These are phyloP conservation scores for Gephyroberyx darwinii DNA, from an alignment of 2,797 vertebrate species.

Conservation along the genomic window DNA sequence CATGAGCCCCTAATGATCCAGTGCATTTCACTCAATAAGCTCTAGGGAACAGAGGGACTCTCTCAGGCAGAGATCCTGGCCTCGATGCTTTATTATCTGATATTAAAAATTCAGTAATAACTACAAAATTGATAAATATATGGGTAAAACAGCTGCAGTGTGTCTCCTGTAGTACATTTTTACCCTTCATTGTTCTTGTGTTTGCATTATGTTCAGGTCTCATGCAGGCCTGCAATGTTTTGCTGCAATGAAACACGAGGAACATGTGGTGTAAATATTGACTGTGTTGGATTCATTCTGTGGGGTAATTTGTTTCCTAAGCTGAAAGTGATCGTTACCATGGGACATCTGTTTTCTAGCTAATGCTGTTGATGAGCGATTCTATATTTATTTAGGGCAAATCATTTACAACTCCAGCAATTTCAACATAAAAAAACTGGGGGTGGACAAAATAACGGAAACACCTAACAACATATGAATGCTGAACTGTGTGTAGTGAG, in stretches of 20 bases:
- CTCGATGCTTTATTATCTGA: constrained; percentile 50
- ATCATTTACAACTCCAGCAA: neutral
- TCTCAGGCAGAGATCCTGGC: constrained; percentile 33
- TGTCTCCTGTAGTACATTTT: constrained; percentile 4
- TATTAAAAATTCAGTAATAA: constrained; percentile 57
- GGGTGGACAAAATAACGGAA: neutral
- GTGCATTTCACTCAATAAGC: constrained; percentile 51
- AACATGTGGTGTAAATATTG: constrained; percentile 37
- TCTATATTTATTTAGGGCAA: neutral
- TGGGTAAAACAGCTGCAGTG: neutral
- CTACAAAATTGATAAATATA: constrained; percentile 47
- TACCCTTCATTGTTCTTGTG: neutral
- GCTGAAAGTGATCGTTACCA: constrained; percentile 22
- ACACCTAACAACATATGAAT: constrained; percentile 1
- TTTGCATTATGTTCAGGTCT: neutral
- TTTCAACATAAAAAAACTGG: neutral
- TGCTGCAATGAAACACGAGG: constrained; percentile 8
- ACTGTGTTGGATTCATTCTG: constrained; percentile 9
- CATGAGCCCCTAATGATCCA: constrained; percentile 66
- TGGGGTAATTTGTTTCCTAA: constrained; percentile 22
- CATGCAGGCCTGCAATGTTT: neutral
- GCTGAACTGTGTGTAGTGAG: constrained; percentile 8
- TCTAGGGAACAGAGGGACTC: constrained; percentile 41
- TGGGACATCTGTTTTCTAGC: too few species aligned
- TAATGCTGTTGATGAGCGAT: neutral